Evolutionary conservation across 2,113 vertebrate genomes (phyloP).

Genomic region (Machaerirhynchus nigripectus): DNA sequence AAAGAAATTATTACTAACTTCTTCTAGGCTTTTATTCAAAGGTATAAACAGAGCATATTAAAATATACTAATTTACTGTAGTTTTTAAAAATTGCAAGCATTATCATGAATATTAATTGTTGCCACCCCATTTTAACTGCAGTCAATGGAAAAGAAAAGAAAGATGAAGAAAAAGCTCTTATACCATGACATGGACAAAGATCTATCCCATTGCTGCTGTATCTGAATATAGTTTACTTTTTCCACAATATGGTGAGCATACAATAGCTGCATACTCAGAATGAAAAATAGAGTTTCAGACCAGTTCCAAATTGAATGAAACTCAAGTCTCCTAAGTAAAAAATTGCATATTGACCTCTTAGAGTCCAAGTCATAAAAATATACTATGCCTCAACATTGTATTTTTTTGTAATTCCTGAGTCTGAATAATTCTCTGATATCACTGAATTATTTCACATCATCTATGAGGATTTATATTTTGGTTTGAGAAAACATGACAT

Average conservation of each 20-base stretch:
- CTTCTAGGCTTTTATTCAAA: background rate
- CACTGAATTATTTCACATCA: background rate
- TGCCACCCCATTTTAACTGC: background rate
- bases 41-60: background rate
- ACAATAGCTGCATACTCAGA: background rate
- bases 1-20: background rate
- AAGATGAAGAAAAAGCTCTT: background rate
- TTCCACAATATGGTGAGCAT: background rate
- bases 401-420: background rate
- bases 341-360: background rate
- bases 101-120: background rate
- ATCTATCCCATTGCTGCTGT: background rate
- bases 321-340: background rate
- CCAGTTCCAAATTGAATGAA: background rate
- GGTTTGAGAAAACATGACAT: background rate
- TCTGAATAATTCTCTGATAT: background rate
- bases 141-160: background rate
- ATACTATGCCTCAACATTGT: background rate
- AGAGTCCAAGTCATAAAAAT: background rate
- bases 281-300: background rate
- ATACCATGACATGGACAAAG: background rate
- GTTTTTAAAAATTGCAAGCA: fast-evolving
- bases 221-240: background rate
- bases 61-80: background rate
- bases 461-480: background rate